These are phyloP conservation scores for Graphium colonna DNA, from an alignment of 2,888 invertebrate genomes.

Conservation along the genomic window DNA sequence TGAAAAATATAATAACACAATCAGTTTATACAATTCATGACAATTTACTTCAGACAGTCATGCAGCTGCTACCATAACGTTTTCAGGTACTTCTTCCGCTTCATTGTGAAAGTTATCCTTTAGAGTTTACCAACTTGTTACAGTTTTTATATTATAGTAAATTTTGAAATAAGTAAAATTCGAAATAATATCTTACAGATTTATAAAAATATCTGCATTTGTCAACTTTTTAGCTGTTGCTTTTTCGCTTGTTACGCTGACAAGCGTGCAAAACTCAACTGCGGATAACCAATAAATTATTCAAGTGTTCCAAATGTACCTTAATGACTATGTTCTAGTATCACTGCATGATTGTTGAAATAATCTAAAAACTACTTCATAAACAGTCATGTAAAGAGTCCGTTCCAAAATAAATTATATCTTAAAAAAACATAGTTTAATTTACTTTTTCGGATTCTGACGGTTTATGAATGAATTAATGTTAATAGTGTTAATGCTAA, in stretches of 20 bases:
- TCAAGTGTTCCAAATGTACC: neutral
- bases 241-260: neutral
- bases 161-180: no score
- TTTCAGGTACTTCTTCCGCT: slow-evolving; percentile 20
- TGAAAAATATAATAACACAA: slow-evolving; percentile 81
- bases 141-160: no score
- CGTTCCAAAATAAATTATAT: neutral
- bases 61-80: slow-evolving; percentile 47
- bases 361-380: slow-evolving; percentile 59
- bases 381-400: slow-evolving; percentile 50
- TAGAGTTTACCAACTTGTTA: no score
- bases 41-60: slow-evolving; percentile 39
- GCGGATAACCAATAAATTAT: neutral
- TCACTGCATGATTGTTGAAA: slow-evolving; percentile 48
- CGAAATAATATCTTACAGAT: no score
- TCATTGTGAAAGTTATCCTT: neutral
- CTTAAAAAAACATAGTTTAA: no score
- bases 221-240: neutral
- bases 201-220: no score
- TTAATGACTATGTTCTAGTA: slow-evolving; percentile 42
- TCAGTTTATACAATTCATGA: slow-evolving; percentile 44
- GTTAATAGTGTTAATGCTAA: slow-evolving; percentile 76
- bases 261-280: no score
- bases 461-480: slow-evolving; percentile 60
- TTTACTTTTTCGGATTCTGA: slow-evolving; percentile 44